Evolutionary conservation across 2,113 vertebrate genomes (phyloP).

Genomic region (Pteropus alecto): DNA sequence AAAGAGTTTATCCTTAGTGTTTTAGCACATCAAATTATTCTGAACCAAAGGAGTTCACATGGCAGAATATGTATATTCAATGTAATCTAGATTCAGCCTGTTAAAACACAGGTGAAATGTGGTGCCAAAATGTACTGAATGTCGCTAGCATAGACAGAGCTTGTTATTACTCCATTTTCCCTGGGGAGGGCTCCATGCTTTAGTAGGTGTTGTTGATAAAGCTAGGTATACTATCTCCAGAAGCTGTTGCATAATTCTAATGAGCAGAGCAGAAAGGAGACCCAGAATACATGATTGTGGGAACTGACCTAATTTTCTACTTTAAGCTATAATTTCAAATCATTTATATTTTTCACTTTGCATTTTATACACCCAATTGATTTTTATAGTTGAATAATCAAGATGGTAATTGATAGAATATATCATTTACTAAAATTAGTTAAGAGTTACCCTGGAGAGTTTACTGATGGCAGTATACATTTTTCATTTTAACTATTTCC

Average conservation of each 20-base stretch:
- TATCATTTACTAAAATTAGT: conserved; percentile 45
- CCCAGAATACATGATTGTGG: background rate
- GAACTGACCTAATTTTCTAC: conserved; percentile 33
- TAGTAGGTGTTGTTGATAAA: background rate
- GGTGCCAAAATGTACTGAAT: background rate
- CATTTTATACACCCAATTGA: conserved; percentile 25
- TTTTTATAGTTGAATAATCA: conserved; percentile 15
- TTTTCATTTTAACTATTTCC: conserved; percentile 33
- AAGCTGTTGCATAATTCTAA: background rate
- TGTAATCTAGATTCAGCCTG: background rate
- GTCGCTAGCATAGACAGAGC: background rate
- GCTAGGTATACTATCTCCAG: background rate
- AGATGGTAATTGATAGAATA: conserved; percentile 25
- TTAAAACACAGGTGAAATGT: background rate
- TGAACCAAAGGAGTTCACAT: background rate
- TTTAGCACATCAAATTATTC: background rate
- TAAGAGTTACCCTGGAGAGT: background rate
- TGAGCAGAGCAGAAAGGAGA: background rate
- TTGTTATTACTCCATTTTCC: background rate
- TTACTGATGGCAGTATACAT: background rate
- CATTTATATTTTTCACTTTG: conserved; percentile 21
- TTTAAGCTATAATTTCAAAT: background rate
- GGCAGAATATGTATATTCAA: background rate
- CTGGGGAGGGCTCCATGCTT: background rate
- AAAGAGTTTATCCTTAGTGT: background rate